Conservation (phyloP, 2,888 invertebrate genomes). For the Calliscelio sp. region DNA sequence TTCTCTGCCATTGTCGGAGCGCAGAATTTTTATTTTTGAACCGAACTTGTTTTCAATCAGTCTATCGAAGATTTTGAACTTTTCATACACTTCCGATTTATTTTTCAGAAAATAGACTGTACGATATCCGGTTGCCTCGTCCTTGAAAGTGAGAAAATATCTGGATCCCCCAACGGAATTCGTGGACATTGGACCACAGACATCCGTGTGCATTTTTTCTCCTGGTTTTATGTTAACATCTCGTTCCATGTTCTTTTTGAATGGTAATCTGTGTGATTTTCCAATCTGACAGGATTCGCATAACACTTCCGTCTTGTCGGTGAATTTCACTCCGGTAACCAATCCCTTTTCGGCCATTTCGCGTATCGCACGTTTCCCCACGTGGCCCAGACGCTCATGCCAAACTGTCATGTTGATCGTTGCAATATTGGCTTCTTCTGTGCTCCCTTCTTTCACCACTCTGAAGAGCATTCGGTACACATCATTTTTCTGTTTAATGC, state of each 20-base stretch:
- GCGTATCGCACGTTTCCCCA: conserved; percentile 31
- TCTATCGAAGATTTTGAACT: conserved; percentile 56
- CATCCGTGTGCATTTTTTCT: conserved; percentile 59
- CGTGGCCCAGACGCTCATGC: conserved; percentile 70
- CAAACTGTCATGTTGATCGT: conserved; percentile 35
- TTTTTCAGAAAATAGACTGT: conserved; percentile 60
- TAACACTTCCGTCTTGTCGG: conserved; percentile 57
- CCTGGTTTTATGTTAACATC: conserved; percentile 45
- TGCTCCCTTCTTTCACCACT: conserved; percentile 26
- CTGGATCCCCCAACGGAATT: conserved; percentile 60
- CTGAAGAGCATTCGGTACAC: conserved; percentile 73
- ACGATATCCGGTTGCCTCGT: conserved; percentile 54
- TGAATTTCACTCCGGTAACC: conserved; percentile 34
- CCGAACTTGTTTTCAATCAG: conserved; percentile 59
- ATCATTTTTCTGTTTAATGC: conserved; percentile 71
- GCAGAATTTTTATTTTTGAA: conserved; percentile 29
- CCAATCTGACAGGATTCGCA: conserved; percentile 73
- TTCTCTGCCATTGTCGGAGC: conserved; percentile 57
- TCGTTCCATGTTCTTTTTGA: background rate
- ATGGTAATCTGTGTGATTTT: background rate
- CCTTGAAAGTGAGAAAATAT: conserved; percentile 66
- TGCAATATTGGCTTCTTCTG: conserved; percentile 33
- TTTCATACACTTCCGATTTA: conserved; percentile 62
- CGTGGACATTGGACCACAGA: conserved; percentile 65
- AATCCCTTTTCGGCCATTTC: conserved; percentile 26